Evolutionary conservation across 2,888 invertebrate genomes (phyloP).

Genomic region (Cataglyphis altisquamis): DNA sequence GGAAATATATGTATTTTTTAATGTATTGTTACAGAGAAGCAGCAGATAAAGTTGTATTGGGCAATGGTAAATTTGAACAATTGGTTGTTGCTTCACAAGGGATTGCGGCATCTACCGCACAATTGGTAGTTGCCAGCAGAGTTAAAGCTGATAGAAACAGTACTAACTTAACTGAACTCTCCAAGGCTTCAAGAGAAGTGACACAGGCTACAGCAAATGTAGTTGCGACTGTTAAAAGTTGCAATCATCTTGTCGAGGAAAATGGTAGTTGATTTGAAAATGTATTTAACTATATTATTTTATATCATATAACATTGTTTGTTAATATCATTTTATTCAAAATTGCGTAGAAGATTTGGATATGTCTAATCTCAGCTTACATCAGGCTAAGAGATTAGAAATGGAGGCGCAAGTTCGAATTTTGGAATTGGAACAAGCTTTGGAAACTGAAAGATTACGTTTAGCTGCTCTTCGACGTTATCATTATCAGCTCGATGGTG

Average conservation of each 20-base stretch:
- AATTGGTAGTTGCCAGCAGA: slow-evolving; percentile 98
- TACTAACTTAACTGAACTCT: slow-evolving; percentile 92
- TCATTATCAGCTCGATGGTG: slow-evolving; percentile 95
- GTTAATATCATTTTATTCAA: background rate
- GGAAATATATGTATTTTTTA: background rate
- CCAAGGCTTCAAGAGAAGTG: slow-evolving; percentile 95
- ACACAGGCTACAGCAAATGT: slow-evolving; percentile 96
- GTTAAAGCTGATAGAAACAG: slow-evolving; percentile 97
- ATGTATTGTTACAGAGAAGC: slow-evolving; percentile 89
- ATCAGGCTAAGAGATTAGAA: slow-evolving; percentile 97
- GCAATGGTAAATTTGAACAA: slow-evolving; percentile 95
- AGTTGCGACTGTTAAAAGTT: slow-evolving; percentile 97
- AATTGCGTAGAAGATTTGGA: slow-evolving; percentile 93
- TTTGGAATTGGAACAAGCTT: slow-evolving; percentile 95
- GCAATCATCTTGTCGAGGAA: slow-evolving; percentile 92
- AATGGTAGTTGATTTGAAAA: slow-evolving; percentile 61
- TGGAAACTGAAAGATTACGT: slow-evolving; percentile 95
- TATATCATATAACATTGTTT: background rate
- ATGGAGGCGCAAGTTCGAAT: slow-evolving; percentile 99
- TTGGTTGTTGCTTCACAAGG: slow-evolving; percentile 98
- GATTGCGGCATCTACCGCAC: slow-evolving; percentile 98
- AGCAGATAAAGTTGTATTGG: slow-evolving; percentile 96
- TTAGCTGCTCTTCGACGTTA: slow-evolving; percentile 95
- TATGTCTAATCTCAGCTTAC: slow-evolving; percentile 95
- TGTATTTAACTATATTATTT: slow-evolving; percentile 12